Conservation (phyloP, 1,140 invertebrate genomes). For the Reticulitermes speratus region DNA sequence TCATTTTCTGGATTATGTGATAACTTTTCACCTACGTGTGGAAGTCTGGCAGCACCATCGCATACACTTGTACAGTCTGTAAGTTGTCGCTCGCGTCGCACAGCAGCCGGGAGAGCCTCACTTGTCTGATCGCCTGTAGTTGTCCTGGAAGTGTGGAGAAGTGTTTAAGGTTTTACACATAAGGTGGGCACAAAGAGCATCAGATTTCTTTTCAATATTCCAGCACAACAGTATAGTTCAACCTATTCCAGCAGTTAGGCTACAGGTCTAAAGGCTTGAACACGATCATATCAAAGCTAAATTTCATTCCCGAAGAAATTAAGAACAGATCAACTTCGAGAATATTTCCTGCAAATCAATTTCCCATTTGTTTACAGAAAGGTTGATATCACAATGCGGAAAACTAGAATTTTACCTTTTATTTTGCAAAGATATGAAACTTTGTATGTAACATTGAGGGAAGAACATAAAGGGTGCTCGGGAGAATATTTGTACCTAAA, state of each 20-base stretch:
- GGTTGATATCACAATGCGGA: no score
- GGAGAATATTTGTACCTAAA: neutral
- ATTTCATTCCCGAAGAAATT: no score
- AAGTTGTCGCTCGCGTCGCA: constrained; percentile 44
- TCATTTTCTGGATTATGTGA: no score
- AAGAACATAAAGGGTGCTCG: neutral
- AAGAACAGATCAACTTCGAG: no score
- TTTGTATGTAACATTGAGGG: no score
- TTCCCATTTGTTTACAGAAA: no score
- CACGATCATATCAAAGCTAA: no score
- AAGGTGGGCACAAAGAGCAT: no score
- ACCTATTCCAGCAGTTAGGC: neutral
- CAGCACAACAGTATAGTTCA: neutral
- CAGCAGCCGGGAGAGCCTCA: constrained; percentile 45
- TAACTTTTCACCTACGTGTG: constrained; percentile 12
- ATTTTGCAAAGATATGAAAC: no score
- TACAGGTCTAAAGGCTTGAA: neutral
- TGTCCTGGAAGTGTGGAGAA: constrained; percentile 41
- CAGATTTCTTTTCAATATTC: no score
- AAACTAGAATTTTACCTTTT: no score
- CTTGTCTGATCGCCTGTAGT: constrained; percentile 46
- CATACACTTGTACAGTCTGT: constrained; percentile 30
- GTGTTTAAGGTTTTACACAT: neutral
- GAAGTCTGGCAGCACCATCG: constrained; percentile 27
- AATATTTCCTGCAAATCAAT: no score